phyloP scores from a whole-genome alignment of 2,888 invertebrate species.

The Erebia ligea region DNA sequence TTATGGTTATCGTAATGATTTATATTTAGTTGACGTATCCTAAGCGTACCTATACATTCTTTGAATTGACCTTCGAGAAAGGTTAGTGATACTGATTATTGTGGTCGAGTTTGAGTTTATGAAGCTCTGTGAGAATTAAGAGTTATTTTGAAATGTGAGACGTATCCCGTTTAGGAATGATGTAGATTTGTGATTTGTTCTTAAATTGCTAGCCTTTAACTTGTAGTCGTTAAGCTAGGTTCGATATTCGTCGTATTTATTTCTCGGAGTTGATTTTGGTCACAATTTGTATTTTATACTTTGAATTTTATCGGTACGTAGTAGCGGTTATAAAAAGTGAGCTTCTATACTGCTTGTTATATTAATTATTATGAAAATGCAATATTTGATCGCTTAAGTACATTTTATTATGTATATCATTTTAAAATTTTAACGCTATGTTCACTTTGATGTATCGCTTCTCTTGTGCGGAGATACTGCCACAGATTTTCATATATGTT shows the following conservation, averaged over 20 bases:
- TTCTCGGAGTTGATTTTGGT: conserved; percentile 60
- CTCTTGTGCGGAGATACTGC: conserved; percentile 49
- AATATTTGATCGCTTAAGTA: conserved; percentile 31
- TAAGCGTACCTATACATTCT: conserved; percentile 83
- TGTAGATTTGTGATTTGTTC: conserved; percentile 74
- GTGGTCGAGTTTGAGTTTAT: conserved; percentile 68
- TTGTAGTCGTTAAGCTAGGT: conserved; percentile 79
- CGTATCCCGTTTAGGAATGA: conserved; percentile 53
- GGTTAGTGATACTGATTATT: conserved; percentile 82
- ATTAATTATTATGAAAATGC: conserved; percentile 25
- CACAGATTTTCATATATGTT: conserved; percentile 47
- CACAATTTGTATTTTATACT: conserved; percentile 59
- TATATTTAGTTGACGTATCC: conserved; percentile 76
- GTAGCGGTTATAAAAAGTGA: conserved; percentile 29
- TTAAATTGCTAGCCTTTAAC: conserved; percentile 74
- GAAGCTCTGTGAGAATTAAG: conserved; percentile 64
- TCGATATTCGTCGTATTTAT: conserved; percentile 69
- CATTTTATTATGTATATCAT: conserved; percentile 21
- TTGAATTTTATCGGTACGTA: conserved; percentile 35
- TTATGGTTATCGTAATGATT: conserved; percentile 66
- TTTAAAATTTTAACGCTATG: conserved; percentile 21
- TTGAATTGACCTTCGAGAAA: conserved; percentile 81
- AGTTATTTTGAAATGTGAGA: conserved; percentile 64
- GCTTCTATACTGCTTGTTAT: conserved; percentile 31
- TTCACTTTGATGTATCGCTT: conserved; percentile 29